Evolutionary conservation across 2,113 vertebrate genomes (phyloP), one percentile per base, ranked within the genome.

Genomic region (Psephotus haematonotus): DNA sequence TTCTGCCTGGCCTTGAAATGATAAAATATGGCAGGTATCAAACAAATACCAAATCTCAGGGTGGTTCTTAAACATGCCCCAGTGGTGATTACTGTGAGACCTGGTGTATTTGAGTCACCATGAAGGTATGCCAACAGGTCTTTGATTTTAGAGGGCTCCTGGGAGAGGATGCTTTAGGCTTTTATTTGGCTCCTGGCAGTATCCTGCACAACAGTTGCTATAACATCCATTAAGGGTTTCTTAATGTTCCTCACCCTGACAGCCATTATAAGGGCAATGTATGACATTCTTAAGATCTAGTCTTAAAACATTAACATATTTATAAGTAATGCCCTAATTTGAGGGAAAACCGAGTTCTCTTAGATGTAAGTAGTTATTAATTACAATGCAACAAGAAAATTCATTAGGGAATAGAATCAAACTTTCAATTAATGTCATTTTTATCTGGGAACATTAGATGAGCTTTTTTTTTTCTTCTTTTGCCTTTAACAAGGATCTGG

Each of bases 371-470:
- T 76, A 82, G 77, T 86, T 96, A 95, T 93, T 97, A 96, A 97
- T 94, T 93, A 96, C 77, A 96, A 75, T 79, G 85, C 92, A 95
- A 71, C 60, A 67, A 83, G 82, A 92, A 96, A 94, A 93, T 69
- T 94, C 93, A 93, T 96, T 89, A 97, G 87, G 93, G 84, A 88
- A 72, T 83, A 72, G 76, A 96, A 92, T 85, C 68, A 94, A 92
- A 95, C 78, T 96, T 97, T 95, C 95, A 95, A 92, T 96, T 94
- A 94, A 90, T 94, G 79, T 82, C 68, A 92, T 95, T 95, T 95
- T 96, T 93, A 92, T 92, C 82, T 2, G 0, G 59, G 88, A 82
- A 91, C 47, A 90, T 90, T 96, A 93, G 57, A 67, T 83, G 78
- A 96, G 86, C 23, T 49, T 57, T 46, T 72, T 79, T 53, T 72